These are phyloP conservation scores for Harpalus rufipes DNA, from an alignment of 2,888 invertebrate species.

Conservation along the genomic window DNA sequence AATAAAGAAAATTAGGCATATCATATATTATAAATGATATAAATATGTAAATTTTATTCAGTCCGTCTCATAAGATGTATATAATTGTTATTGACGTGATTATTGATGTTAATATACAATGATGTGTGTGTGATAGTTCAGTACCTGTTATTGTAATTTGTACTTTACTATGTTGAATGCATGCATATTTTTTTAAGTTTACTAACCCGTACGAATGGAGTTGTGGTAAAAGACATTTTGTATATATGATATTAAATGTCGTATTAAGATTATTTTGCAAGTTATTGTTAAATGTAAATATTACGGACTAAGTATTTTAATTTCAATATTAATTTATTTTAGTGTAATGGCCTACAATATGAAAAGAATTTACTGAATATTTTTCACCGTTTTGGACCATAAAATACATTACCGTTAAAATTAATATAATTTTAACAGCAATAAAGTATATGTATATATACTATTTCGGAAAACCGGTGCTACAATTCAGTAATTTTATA, in stretches of 20 bases:
- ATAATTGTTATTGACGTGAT: constrained; percentile 63
- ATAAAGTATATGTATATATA: constrained; percentile 20
- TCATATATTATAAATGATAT: constrained; percentile 32
- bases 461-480: constrained; percentile 38
- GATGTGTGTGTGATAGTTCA: constrained; percentile 72
- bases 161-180: constrained; percentile 27
- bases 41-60: constrained; percentile 34
- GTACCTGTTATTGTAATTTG: constrained; percentile 71
- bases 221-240: constrained; percentile 58
- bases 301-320: constrained; percentile 23
- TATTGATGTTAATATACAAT: constrained; percentile 50
- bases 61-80: constrained; percentile 58
- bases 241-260: constrained; percentile 56
- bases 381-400: constrained; percentile 17
- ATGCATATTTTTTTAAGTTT: constrained; percentile 45
- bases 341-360: constrained; percentile 28
- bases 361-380: constrained; percentile 9
- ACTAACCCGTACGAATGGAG: constrained; percentile 49
- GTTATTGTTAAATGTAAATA: constrained; percentile 47
- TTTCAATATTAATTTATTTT: constrained; percentile 28
- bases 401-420: not conserved
- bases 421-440: constrained; percentile 16
- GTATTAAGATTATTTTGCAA: constrained; percentile 33
- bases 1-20: constrained; percentile 51
- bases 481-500: constrained; percentile 48